Evolutionary conservation across 2,113 vertebrate species (phyloP).

Genomic region (Aythya baeri): DNA sequence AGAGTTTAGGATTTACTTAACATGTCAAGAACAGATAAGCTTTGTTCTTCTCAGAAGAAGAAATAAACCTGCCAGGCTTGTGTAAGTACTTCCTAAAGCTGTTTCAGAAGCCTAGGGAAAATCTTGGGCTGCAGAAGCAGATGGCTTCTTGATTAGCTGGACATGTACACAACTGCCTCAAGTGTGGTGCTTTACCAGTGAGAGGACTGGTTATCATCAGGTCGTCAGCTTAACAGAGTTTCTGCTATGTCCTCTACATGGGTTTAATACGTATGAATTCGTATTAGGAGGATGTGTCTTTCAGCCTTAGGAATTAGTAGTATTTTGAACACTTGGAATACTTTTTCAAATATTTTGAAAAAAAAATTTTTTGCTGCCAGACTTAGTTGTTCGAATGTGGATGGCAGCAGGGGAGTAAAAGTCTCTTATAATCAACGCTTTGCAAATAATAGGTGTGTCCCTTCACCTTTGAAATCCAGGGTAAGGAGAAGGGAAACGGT

Average conservation of each 20-base stretch:
- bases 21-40: neutral
- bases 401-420: neutral
- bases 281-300: neutral
- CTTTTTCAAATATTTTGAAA: neutral
- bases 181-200: neutral
- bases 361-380: neutral
- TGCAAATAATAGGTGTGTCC: constrained; percentile 25
- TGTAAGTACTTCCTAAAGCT: neutral
- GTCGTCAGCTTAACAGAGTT: neutral
- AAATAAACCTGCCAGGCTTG: neutral
- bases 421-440: neutral
- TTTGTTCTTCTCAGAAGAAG: neutral
- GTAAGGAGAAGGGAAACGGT: constrained; percentile 33
- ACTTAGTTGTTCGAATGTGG: neutral
- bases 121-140: neutral
- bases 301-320: neutral
- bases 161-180: neutral
- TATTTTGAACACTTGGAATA: neutral
- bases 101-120: neutral
- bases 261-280: neutral
- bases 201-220: neutral
- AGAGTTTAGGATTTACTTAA: neutral
- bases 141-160: neutral
- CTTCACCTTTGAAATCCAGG: constrained; percentile 6
- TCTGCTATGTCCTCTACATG: neutral